Conservation (phyloP, 2,797 vertebrate genomes). For the Eidolon dupreanum region DNA sequence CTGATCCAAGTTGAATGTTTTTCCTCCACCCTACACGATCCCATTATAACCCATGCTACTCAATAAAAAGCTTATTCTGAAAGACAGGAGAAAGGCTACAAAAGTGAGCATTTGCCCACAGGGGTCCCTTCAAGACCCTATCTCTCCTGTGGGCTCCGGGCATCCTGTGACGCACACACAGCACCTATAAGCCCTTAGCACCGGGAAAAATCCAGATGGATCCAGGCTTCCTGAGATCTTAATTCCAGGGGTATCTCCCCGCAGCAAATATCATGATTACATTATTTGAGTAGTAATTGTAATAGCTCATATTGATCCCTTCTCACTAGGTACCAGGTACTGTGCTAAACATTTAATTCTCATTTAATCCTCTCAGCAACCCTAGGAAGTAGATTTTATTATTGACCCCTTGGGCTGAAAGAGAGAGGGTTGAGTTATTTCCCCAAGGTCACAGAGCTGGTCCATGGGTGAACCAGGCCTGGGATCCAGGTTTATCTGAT, state of each 20-base stretch:
- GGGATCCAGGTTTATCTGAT: neutral
- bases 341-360: neutral
- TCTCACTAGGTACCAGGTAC: neutral
- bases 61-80: neutral
- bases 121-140: neutral
- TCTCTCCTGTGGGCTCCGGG: neutral
- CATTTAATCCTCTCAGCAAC: neutral
- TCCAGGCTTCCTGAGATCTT: neutral
- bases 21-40: neutral
- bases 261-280: neutral
- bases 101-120: neutral
- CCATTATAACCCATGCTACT: neutral
- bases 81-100: neutral
- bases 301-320: neutral
- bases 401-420: neutral
- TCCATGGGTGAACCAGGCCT: neutral
- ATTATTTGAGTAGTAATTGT: neutral
- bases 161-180: neutral
- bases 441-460: neutral
- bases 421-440: neutral
- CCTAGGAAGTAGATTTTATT: too few species aligned
- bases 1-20: neutral
- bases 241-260: neutral
- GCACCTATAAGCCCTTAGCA: neutral
- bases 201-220: neutral